These are phyloP conservation scores for Apus apus DNA, from an alignment of 2,113 vertebrate species.

Conservation along the genomic window DNA sequence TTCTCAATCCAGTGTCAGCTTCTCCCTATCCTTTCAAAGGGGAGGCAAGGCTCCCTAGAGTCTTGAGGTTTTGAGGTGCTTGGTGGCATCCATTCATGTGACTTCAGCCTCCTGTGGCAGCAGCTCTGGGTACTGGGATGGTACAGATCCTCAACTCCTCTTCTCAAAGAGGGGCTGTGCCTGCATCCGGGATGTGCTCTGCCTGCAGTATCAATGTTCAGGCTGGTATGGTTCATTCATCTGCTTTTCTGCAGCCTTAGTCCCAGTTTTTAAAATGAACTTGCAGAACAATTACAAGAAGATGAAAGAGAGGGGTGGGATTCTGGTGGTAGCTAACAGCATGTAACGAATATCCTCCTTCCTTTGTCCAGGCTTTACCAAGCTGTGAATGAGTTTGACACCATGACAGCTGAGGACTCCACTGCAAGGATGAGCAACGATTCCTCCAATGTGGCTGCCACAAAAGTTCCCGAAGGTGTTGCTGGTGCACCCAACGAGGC, in stretches of 20 bases:
- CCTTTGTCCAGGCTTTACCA: constrained; percentile 74
- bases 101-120: not conserved
- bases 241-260: not conserved
- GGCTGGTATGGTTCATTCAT: not conserved
- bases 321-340: not conserved
- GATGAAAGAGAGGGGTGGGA: not conserved
- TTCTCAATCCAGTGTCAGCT: not conserved
- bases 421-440: constrained; percentile 89
- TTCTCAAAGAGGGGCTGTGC: not conserved
- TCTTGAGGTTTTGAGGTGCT: not conserved
- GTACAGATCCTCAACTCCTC: not conserved
- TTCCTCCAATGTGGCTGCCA: constrained; percentile 72
- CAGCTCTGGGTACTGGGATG: not conserved
- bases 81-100: not conserved
- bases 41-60: not conserved
- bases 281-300: not conserved
- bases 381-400: constrained; percentile 90
- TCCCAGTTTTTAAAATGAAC: not conserved
- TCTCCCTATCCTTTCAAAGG: not conserved
- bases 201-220: not conserved
- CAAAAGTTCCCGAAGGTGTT: constrained; percentile 85
- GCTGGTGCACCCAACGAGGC: constrained; percentile 88
- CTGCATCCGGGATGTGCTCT: not conserved
- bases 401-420: constrained; percentile 98
- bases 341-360: not conserved